Conservation (phyloP, 1,140 invertebrate species). For the Lycorma delicatula region DNA sequence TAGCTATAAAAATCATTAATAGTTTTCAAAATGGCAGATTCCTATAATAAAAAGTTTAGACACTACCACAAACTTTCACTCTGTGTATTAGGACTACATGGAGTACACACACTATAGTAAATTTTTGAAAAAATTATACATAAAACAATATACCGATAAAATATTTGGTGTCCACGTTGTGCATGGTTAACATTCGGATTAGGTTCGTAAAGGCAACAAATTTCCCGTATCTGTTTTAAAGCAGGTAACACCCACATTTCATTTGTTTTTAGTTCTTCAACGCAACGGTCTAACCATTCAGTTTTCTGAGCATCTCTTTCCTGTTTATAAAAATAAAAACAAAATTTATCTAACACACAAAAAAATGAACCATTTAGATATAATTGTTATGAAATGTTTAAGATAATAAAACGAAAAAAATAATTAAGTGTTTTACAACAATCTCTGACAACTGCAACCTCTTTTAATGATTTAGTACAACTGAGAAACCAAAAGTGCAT, state of each 20-base stretch:
- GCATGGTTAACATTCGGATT: conserved; percentile 57
- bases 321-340: too few relatives aligned
- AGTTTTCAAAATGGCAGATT: too few relatives aligned
- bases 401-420: background rate
- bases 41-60: too few relatives aligned
- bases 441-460: too few relatives aligned
- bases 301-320: conserved; percentile 94
- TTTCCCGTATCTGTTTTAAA: conserved; percentile 91
- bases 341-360: conserved; percentile 8
- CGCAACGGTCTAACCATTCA: conserved; percentile 90
- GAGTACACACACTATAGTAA: too few relatives aligned
- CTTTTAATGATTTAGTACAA: too few relatives aligned
- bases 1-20: too few relatives aligned
- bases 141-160: conserved; percentile 51
- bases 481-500: too few relatives aligned
- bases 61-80: too few relatives aligned
- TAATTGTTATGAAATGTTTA: background rate
- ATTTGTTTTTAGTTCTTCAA: conserved; percentile 82
- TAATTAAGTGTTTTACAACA: background rate
- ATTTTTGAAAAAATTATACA: background rate
- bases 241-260: conserved; percentile 90
- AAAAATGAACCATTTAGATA: background rate
- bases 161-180: conserved; percentile 52
- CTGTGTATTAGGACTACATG: too few relatives aligned
- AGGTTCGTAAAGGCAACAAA: conserved; percentile 88